Evolutionary conservation across 2,888 invertebrate species (phyloP).

Genomic region (Automeris io): DNA sequence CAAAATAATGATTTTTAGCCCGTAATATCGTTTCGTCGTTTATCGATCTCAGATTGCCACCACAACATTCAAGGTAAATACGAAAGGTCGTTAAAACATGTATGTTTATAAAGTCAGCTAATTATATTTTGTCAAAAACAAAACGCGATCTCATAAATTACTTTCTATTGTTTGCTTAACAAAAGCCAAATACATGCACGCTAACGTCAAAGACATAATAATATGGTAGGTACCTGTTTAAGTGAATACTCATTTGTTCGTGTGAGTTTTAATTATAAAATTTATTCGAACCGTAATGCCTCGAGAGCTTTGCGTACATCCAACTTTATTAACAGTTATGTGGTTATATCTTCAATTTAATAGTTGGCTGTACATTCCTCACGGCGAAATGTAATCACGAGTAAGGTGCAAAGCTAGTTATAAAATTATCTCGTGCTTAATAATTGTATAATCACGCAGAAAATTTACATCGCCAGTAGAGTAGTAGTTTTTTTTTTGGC

Average conservation of each 20-base stretch:
- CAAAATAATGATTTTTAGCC: too few species aligned
- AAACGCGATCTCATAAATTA: neutral
- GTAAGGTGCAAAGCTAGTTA: neutral
- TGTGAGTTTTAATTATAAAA: slow-evolving; percentile 10
- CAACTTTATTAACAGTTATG: slow-evolving; percentile 2
- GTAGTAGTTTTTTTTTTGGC: too few species aligned
- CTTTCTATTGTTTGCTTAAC: slow-evolving; percentile 4
- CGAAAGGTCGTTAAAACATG: too few species aligned
- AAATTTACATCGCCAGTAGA: neutral
- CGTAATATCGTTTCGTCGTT: too few species aligned
- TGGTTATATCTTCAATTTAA: neutral
- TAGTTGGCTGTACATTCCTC: neutral
- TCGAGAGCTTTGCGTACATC: slow-evolving; percentile 6
- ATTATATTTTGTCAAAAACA: neutral
- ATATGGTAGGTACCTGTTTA: slow-evolving; percentile 2
- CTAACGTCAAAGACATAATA: slow-evolving; percentile 8
- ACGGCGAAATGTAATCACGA: slow-evolving; percentile 1
- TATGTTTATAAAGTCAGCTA: neutral
- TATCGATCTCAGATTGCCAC: too few species aligned
- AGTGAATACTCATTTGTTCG: slow-evolving; percentile 6
- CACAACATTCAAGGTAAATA: too few species aligned
- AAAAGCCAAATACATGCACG: neutral
- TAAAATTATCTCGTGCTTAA: neutral
- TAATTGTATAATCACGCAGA: too few species aligned
- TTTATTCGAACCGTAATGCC: slow-evolving; percentile 7